Percentiles rank a stretch among this genome's conserved stretches.
phyloP scores from a whole-genome alignment of 2,113 vertebrate species.

The Cyprinodon tularosa region DNA sequence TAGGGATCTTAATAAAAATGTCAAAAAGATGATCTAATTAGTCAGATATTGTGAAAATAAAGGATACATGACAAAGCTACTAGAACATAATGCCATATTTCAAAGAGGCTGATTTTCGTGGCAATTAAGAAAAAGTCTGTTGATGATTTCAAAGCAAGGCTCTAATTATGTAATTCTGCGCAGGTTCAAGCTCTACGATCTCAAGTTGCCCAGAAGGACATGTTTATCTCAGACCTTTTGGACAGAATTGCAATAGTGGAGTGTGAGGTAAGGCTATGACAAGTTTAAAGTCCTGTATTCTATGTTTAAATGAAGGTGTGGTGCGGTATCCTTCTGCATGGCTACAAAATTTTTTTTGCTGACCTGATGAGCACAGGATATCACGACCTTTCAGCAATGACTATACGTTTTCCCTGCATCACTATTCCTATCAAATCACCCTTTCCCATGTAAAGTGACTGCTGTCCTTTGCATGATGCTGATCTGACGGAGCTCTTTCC shows the following conservation, averaged over 20 bases:
- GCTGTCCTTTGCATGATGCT: constrained; percentile 62
- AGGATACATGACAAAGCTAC: not conserved
- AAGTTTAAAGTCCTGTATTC: not conserved
- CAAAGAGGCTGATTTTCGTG: not conserved
- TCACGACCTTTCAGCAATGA: constrained; percentile 13
- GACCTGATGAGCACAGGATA: constrained; percentile 33
- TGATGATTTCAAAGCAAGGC: not conserved
- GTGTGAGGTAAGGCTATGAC: constrained; percentile 88
- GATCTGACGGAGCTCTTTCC: constrained; percentile 72
- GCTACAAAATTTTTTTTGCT: constrained; percentile 7
- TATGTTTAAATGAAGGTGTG: constrained; percentile 12
- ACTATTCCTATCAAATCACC: constrained; percentile 32
- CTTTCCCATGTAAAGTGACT: constrained; percentile 31
- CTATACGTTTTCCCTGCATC: constrained; percentile 31
- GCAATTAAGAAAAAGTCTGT: not conserved
- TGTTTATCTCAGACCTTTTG: constrained; percentile 93
- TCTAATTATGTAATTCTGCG: constrained; percentile 9
- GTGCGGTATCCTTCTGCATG: constrained; percentile 41
- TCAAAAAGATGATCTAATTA: not conserved
- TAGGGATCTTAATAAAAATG: not conserved
- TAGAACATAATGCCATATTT: not conserved
- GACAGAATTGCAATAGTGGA: constrained; percentile 96
- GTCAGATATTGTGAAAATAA: not conserved
- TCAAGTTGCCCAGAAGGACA: constrained; percentile 92
- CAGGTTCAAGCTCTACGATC: constrained; percentile 89